Evolutionary conservation across 2,888 invertebrate genomes (phyloP), one percentile per base, ranked within the genome.

Genomic region (Archips crataeganus): DNA sequence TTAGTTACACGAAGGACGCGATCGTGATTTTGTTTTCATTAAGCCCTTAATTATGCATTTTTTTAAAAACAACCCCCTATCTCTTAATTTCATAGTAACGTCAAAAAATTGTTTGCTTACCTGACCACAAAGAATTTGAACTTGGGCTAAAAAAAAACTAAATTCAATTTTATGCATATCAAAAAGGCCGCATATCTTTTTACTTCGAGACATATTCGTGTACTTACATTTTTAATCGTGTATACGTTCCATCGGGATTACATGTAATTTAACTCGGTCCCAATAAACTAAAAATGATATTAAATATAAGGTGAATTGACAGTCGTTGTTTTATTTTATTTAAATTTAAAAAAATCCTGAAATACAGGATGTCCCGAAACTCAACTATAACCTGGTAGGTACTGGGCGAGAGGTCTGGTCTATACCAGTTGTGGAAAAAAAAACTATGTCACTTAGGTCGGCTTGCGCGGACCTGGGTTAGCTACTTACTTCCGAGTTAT

Each of bases 151-250:
- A 76, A 76, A 77, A 76, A 65, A 61, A 36, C 64, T 36, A 74
- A 70, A 68, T 68, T 72, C 51, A 13, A 72, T 36, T 65, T 68
- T 71, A 82, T 82, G 84, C 88, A 88, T 87, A 87, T 87, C 87
- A 83, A 79, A 81, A 77, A 77, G 78, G 76, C 80, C 74, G 81
- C 85, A 85, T 86, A 85, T 85, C 83, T 80, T 79, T 75, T 79
- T 77, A 77, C 74, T 79, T 78, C 74, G 61, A 76, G 57, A 66
- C 54, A 71, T 63, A 69, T 73, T 72, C 61, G 60, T 54, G 69
- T 70, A 54, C 42, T 65, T 65, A 51, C 51, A 39, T 64, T 74
- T 74, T 74, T 74, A 77, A 49, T 73, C 70, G 47, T 77, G 79
- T 81, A 81, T 82, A 82, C 78, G 77, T 77, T 75, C 75, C 73